Conservation (phyloP, 2,113 vertebrate species). For the Psittacus erithacus region DNA sequence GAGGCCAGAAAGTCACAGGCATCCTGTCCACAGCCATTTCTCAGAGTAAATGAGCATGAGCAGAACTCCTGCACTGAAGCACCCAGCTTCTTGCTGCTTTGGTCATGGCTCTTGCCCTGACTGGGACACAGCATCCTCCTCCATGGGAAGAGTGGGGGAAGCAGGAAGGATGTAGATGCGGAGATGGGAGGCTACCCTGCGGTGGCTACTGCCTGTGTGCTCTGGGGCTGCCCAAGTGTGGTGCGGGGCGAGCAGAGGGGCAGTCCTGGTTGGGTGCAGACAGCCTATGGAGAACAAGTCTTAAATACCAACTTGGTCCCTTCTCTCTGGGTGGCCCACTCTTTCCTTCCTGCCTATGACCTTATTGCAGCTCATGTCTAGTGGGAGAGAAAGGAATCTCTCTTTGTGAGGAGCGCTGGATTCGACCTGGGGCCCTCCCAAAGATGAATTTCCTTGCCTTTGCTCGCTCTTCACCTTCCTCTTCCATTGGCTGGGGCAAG, state of each 20-base stretch:
- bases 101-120: neutral
- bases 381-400: neutral
- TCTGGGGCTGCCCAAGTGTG: rapidly evolving
- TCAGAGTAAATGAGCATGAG: neutral
- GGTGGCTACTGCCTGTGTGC: rapidly evolving
- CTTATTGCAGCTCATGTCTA: neutral
- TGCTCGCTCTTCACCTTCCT: neutral
- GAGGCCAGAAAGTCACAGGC: neutral
- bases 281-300: neutral
- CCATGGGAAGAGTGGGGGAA: neutral
- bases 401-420: neutral
- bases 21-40: neutral
- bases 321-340: neutral
- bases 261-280: neutral
- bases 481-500: neutral
- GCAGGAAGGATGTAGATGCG: neutral
- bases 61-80: neutral
- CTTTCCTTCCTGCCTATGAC: neutral
- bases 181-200: neutral
- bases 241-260: neutral
- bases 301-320: neutral
- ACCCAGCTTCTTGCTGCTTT: neutral
- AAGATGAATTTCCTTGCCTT: neutral
- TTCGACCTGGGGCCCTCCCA: rapidly evolving
- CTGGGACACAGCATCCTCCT: neutral